These are phyloP conservation scores for Helostoma temminkii DNA, from an alignment of 2,797 vertebrate species.

Conservation along the genomic window DNA sequence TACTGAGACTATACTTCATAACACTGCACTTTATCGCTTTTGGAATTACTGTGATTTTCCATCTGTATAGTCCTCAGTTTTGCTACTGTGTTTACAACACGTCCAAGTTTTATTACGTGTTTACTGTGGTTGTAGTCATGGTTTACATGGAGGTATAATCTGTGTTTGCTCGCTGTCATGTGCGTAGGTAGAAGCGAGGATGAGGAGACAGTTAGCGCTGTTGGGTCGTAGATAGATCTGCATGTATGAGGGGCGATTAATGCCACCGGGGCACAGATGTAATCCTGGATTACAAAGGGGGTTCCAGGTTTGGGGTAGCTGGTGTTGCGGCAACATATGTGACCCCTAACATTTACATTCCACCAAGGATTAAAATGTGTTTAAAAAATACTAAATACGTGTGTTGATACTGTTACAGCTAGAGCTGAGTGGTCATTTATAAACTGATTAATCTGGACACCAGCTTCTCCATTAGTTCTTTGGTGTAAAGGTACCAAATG, in stretches of 20 bases:
- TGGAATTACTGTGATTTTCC: not conserved
- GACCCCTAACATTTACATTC: no score
- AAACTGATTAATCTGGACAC: no score
- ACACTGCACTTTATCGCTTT: not conserved
- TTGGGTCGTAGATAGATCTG: conserved; percentile 51
- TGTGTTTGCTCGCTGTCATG: conserved; percentile 47
- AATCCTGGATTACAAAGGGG: not conserved
- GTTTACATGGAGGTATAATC: conserved; percentile 22
- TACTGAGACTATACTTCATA: conserved; percentile 13
- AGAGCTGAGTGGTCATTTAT: no score
- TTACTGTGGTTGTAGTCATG: conserved; percentile 6
- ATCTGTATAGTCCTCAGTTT: conserved; percentile 1
- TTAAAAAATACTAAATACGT: not conserved
- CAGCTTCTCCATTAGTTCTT: no score
- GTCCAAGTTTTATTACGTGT: conserved; percentile 29
- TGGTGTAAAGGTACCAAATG: no score
- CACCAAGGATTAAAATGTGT: not conserved
- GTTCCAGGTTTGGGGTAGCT: not conserved
- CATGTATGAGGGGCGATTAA: conserved; percentile 54
- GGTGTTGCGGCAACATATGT: not conserved
- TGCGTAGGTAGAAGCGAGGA: conserved; percentile 46
- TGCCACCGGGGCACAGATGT: conserved; percentile 29
- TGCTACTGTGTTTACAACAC: not conserved
- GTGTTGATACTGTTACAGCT: no score
- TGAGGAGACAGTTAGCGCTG: conserved; percentile 62